These are phyloP conservation scores for Neria commutata DNA, from an alignment of 2,888 invertebrate species.

Conservation along the genomic window DNA sequence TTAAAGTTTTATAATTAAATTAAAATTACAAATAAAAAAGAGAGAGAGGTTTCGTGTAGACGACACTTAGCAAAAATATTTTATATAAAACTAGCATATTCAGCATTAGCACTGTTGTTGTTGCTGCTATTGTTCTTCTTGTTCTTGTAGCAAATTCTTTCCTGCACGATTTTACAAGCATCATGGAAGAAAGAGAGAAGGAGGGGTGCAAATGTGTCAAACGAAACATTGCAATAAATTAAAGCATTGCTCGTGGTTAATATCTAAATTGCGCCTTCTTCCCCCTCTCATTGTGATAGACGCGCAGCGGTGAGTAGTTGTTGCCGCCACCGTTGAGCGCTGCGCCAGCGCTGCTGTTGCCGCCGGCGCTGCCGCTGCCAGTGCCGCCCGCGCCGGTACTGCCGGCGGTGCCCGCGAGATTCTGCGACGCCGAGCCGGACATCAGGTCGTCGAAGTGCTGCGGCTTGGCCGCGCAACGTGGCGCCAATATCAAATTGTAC, in stretches of 20 bases:
- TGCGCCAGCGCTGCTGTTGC: constrained; percentile 37
- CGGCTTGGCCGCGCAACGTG: constrained; percentile 73
- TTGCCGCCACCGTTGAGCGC: constrained; percentile 62
- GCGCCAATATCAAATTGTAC: constrained; percentile 77
- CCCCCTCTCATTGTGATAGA: constrained; percentile 81
- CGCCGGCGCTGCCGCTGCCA: constrained; percentile 59
- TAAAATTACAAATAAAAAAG: too few relatives aligned
- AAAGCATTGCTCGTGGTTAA: constrained; percentile 60
- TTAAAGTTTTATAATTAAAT: too few relatives aligned
- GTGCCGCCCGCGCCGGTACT: constrained; percentile 33
- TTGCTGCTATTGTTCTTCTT: constrained; percentile 1
- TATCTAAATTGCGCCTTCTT: constrained; percentile 84
- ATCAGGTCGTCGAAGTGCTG: constrained; percentile 65
- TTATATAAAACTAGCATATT: constrained; percentile 3
- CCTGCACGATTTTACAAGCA: not conserved
- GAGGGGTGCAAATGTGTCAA: constrained; percentile 4
- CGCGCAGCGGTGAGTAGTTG: constrained; percentile 78
- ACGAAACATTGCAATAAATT: constrained; percentile 15
- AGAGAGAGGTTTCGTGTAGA: too few relatives aligned
- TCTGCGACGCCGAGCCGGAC: constrained; percentile 63
- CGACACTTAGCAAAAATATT: constrained; percentile 46
- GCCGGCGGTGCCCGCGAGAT: constrained; percentile 51
- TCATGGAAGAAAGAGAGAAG: not conserved
- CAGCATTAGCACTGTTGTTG: constrained; percentile 8
- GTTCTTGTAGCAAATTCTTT: not conserved